Conservation (phyloP, 2,888 invertebrate species). For the Pristionchus exspectatus region DNA sequence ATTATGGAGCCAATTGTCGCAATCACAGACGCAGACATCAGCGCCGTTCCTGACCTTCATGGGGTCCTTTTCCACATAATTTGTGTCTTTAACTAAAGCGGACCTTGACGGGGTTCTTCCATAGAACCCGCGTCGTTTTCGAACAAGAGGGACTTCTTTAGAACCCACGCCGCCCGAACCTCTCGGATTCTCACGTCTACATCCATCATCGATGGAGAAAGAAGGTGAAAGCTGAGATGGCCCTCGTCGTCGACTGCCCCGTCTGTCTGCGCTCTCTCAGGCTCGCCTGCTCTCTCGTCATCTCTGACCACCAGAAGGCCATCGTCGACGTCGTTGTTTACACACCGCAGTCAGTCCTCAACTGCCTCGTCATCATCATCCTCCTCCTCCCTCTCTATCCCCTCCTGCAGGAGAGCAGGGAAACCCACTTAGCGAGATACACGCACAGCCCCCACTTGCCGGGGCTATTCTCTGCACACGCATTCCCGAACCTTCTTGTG, state of each 20-base stretch:
- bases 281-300: not conserved
- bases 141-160: not conserved
- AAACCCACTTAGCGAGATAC: slow-evolving; percentile 31
- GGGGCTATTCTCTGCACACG: not conserved
- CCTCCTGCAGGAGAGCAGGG: not conserved
- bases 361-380: not conserved
- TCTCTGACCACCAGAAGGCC: not conserved
- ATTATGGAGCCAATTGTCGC: not conserved
- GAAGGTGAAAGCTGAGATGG: not conserved
- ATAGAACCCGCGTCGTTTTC: no score
- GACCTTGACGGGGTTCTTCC: no score
- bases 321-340: slow-evolving; percentile 21
- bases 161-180: not conserved
- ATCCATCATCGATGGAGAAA: not conserved
- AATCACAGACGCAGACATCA: not conserved
- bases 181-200: not conserved
- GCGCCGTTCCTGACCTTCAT: not conserved
- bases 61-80: not conserved
- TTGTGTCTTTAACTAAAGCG: no score
- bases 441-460: slow-evolving; percentile 18
- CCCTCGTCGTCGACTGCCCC: not conserved
- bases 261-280: not conserved
- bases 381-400: not conserved
- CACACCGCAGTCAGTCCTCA: not conserved
- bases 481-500: not conserved